phyloP scores from a whole-genome alignment of 2,797 vertebrate species.

The Carcharodon carcharias region DNA sequence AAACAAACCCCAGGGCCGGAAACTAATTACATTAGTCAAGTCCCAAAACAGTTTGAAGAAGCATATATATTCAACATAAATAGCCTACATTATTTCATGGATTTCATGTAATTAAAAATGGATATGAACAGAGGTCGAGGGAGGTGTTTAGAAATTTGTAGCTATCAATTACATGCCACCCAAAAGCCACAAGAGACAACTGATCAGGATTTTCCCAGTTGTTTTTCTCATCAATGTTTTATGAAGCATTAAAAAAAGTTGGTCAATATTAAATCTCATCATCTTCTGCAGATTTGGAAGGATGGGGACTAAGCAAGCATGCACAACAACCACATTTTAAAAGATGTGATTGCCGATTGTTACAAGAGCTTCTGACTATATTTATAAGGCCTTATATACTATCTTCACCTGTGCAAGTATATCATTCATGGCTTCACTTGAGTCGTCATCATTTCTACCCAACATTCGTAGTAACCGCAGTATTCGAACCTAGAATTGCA shows the following conservation, averaged over 20 bases:
- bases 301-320: not conserved
- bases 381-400: not conserved
- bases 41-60: not conserved
- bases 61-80: not conserved
- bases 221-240: not conserved
- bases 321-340: not conserved
- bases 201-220: not conserved
- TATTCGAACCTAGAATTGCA: slow-evolving; percentile 79
- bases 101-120: not conserved
- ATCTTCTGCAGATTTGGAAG: not conserved
- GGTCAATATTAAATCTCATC: not conserved
- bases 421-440: slow-evolving; percentile 99
- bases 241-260: not conserved
- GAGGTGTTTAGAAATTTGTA: not conserved
- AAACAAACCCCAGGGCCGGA: not conserved
- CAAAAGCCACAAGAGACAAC: not conserved
- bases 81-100: not conserved
- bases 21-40: not conserved
- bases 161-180: not conserved
- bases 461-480: slow-evolving; percentile 95
- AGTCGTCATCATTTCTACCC: slow-evolving; percentile 93
- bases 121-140: not conserved
- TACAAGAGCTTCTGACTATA: slow-evolving; percentile 39
- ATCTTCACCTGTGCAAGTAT: slow-evolving; percentile 92
- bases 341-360: not conserved